Percentiles rank a stretch among this genome's conserved stretches.
phyloP scores from a whole-genome alignment of 2,888 invertebrate genomes.

The Xestia xanthographa region DNA sequence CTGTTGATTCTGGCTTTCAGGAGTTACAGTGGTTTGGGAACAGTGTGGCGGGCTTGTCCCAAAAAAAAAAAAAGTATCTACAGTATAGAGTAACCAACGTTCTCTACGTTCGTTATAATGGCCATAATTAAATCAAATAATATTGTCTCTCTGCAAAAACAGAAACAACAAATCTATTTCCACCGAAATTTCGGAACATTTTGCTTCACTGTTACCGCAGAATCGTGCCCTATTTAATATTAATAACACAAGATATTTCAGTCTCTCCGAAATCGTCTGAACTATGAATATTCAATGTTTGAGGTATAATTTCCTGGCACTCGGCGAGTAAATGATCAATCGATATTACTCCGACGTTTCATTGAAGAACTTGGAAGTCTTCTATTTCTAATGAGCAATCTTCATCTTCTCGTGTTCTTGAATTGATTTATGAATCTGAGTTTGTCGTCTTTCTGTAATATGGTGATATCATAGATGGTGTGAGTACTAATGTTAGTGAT shows the following conservation, averaged over 20 bases:
- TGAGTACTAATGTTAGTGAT: not conserved
- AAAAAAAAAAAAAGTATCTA: too few relatives aligned
- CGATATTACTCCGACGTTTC: conserved; percentile 14
- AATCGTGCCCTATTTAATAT: conserved; percentile 21
- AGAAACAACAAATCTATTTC: not conserved
- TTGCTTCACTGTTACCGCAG: not conserved
- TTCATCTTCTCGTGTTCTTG: not conserved
- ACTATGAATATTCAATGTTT: conserved; percentile 49
- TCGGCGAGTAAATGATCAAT: conserved; percentile 41
- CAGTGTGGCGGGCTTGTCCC: too few relatives aligned
- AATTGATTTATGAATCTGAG: conserved; percentile 9
- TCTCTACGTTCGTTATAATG: not conserved
- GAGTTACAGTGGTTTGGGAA: too few relatives aligned
- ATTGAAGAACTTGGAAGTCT: conserved; percentile 35
- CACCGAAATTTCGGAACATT: not conserved
- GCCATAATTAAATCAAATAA: not conserved
- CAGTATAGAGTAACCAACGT: not conserved
- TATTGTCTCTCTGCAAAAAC: not conserved
- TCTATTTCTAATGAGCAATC: conserved; percentile 20
- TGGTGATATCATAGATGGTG: not conserved
- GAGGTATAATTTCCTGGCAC: conserved; percentile 29
- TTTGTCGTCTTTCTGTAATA: not conserved
- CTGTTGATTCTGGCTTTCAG: too few relatives aligned
- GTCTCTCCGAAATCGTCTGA: not conserved
- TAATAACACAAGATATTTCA: conserved; percentile 27